A percentile compares a stretch with the other conserved stretches of the same genome.
Conservation (phyloP, 2,888 invertebrate species). For the Pseudolycoriella hygida region DNA sequence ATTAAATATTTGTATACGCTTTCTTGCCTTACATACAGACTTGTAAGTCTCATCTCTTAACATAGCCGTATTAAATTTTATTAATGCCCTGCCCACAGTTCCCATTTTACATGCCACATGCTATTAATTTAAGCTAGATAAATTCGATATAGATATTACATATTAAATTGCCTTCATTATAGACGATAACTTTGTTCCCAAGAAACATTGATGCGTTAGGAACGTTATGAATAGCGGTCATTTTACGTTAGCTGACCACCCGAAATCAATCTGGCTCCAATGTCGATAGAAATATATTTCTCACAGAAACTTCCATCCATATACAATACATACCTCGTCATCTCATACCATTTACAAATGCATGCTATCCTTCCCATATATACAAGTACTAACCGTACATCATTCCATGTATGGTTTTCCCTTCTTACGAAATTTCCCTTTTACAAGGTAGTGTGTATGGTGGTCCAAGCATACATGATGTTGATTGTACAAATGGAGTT, state of each 20-base stretch:
- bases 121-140: conserved; percentile 10
- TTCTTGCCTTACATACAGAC: no score
- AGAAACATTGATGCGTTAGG: conserved; percentile 1
- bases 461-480: no score
- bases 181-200: conserved; percentile 5
- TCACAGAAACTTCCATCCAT: not conserved
- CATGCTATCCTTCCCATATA: not conserved
- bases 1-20: no score
- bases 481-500: no score
- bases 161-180: conserved; percentile 9
- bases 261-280: conserved; percentile 9
- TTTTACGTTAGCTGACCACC: conserved; percentile 8
- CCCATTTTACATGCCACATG: conserved; percentile 1
- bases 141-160: conserved; percentile 7
- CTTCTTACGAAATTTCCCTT: no score
- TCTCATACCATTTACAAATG: not conserved
- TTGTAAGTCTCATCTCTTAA: no score
- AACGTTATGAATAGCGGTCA: conserved; percentile 8
- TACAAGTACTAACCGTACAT: not conserved
- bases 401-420: no score
- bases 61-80: not conserved
- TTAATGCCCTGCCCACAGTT: not conserved
- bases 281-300: conserved; percentile 3
- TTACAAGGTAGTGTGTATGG: no score
- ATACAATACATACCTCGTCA: not conserved